Evolutionary conservation across 1,140 invertebrate species (phyloP), one percentile per base, ranked within the genome.

Genomic region (Protaetia brevitarsis): DNA sequence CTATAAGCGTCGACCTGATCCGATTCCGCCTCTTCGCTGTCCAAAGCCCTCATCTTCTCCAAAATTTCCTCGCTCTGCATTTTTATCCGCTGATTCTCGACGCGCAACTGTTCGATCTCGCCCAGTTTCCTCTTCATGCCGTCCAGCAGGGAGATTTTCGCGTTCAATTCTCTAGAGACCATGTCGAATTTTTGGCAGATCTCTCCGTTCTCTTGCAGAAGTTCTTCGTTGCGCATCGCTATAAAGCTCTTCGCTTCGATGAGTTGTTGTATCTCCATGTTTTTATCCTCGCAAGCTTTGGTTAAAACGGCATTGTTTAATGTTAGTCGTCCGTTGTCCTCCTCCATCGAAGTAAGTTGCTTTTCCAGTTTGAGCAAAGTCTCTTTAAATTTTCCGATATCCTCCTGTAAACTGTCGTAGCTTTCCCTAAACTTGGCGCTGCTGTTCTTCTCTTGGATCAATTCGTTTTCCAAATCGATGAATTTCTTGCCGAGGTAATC

Each of bases 41-140:
- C 19, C 11, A 51, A 23, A 6, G 16, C 6, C 7, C 16, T 4
- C 41, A 51, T 51, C 5, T 51, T 51, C 1, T 51, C 19, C 16
- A 51, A 2, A 6, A 51, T 23, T 7, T 51, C 41, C 3, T 51
- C 41, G 41, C 41, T 51, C 5, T 51, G 19, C 19, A 51, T 23
- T 23, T 51, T 51, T 2, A 51, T 51, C 5, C 41, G 41, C 19
- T 11, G 7, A 23, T 51, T 51, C 5, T 51, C 41, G 16, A 7
- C 19, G 41, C 41, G 41, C 19, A 51, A 51, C 16, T 51, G 41
- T 7, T 51, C 41, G 41, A 51, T 51, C 41, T 51, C 41, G 5
- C 26, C 26, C 41, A 51, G 11, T 51, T 51, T 51, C 41, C 41
- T 23, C 1, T 51, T 51, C 41, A 51, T 51, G 26, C 26, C 41